These are phyloP conservation scores for Artemia sp. DNA, from an alignment of 2,888 invertebrate species.

Conservation along the genomic window DNA sequence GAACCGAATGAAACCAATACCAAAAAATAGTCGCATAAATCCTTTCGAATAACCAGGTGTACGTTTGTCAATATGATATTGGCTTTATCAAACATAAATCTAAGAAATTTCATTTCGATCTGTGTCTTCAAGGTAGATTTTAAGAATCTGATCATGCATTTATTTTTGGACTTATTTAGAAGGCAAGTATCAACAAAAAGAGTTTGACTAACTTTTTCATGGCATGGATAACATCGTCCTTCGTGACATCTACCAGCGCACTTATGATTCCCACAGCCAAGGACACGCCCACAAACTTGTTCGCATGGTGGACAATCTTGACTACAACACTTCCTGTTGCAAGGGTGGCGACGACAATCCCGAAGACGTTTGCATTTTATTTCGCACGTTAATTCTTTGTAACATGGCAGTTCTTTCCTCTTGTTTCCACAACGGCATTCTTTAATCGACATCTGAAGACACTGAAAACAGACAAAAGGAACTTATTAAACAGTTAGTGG, in stretches of 20 bases:
- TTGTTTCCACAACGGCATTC: slow-evolving; percentile 62
- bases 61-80: too few relatives aligned
- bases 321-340: slow-evolving; percentile 76
- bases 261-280: slow-evolving; percentile 74
- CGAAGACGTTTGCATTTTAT: slow-evolving; percentile 65
- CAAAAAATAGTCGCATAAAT: too few relatives aligned
- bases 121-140: too few relatives aligned
- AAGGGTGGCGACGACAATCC: slow-evolving; percentile 69
- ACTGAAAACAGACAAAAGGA: slow-evolving; percentile 31
- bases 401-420: slow-evolving; percentile 64
- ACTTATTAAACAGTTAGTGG: background rate
- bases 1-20: too few relatives aligned
- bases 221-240: slow-evolving; percentile 71
- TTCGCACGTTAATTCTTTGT: slow-evolving; percentile 68
- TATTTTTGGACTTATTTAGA: too few relatives aligned
- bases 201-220: background rate
- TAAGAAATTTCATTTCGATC: too few relatives aligned
- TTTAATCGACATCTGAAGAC: slow-evolving; percentile 54
- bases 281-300: slow-evolving; percentile 59
- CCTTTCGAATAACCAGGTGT: too few relatives aligned
- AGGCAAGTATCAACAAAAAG: too few relatives aligned
- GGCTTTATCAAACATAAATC: too few relatives aligned
- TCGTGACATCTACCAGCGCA: slow-evolving; percentile 60
- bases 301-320: slow-evolving; percentile 67
- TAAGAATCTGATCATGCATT: too few relatives aligned